Evolutionary conservation across 2,797 vertebrate species (phyloP).

Genomic region (Paedocypris micromegethes): DNA sequence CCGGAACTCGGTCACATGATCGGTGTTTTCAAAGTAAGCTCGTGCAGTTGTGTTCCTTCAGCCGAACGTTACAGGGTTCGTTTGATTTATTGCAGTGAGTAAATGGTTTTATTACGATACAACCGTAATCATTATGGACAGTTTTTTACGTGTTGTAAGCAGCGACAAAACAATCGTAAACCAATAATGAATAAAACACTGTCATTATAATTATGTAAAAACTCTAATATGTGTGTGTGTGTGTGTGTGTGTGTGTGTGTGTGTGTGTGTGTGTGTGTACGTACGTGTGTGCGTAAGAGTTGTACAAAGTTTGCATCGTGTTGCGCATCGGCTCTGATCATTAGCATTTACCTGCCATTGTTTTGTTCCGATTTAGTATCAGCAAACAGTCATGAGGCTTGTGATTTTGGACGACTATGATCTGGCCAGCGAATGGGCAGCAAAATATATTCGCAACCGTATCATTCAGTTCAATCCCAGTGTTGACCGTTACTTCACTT

Average conservation of each 20-base stretch:
- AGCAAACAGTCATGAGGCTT: slow-evolving; percentile 67
- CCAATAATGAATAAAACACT: too few species aligned
- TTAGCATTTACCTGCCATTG: background rate
- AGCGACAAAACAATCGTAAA: too few species aligned
- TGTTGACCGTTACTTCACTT: slow-evolving; percentile 82
- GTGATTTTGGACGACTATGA: slow-evolving; percentile 94
- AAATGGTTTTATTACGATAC: background rate
- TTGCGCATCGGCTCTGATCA: slow-evolving; percentile 1
- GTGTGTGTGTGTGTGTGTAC: too few species aligned
- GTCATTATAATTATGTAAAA: too few species aligned
- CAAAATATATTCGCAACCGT: slow-evolving; percentile 94
- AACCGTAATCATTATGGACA: background rate
- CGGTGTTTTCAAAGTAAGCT: slow-evolving; percentile 40
- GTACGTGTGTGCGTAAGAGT: too few species aligned
- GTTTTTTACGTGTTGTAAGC: too few species aligned
- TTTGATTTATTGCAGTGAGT: slow-evolving; percentile 31
- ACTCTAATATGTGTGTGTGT: too few species aligned
- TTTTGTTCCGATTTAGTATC: background rate
- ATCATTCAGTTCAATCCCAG: slow-evolving; percentile 85
- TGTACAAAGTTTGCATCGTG: too few species aligned
- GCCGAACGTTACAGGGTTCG: background rate
- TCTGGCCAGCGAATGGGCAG: slow-evolving; percentile 94
- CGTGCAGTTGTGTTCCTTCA: slow-evolving; percentile 22
- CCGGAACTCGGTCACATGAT: slow-evolving; percentile 46
- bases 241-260: too few species aligned